Conservation (phyloP, 2,797 vertebrate species). For the Chrysolophus pictus region DNA sequence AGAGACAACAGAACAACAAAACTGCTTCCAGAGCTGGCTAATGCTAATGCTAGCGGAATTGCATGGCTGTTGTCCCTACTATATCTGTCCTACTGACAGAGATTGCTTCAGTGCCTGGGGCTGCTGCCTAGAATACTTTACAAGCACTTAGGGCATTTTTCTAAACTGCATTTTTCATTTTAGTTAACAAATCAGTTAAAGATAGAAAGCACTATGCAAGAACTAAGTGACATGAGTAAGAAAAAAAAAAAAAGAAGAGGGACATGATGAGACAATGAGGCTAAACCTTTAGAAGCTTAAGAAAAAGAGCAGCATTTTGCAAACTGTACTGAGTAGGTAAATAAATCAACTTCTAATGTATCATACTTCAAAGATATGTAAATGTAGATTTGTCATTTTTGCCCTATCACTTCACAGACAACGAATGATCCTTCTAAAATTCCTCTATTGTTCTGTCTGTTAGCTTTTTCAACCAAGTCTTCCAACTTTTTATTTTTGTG, state of each 20-base stretch:
- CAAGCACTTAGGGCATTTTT: not conserved
- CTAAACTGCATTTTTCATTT: not conserved
- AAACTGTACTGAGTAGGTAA: slow-evolving; percentile 1
- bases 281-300: slow-evolving; percentile 34
- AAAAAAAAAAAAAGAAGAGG: not conserved
- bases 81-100: not conserved
- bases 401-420: slow-evolving; percentile 7
- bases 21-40: not conserved
- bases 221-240: not conserved
- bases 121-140: not conserved
- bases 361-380: slow-evolving; percentile 36
- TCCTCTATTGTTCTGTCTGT: not conserved
- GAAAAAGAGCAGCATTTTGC: slow-evolving; percentile 13
- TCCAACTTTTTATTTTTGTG: slow-evolving; percentile 33
- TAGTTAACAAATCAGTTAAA: not conserved
- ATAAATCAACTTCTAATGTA: slow-evolving; percentile 15
- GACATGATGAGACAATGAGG: not conserved
- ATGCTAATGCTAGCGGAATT: not conserved
- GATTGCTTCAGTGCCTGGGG: not conserved
- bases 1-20: not conserved
- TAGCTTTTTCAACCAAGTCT: slow-evolving; percentile 15
- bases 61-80: not conserved
- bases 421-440: slow-evolving; percentile 22
- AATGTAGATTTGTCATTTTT: slow-evolving; percentile 44
- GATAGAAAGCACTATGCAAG: not conserved